Evolutionary conservation across 2,888 invertebrate species (phyloP).

Genomic region (Epistrophella euchroma): DNA sequence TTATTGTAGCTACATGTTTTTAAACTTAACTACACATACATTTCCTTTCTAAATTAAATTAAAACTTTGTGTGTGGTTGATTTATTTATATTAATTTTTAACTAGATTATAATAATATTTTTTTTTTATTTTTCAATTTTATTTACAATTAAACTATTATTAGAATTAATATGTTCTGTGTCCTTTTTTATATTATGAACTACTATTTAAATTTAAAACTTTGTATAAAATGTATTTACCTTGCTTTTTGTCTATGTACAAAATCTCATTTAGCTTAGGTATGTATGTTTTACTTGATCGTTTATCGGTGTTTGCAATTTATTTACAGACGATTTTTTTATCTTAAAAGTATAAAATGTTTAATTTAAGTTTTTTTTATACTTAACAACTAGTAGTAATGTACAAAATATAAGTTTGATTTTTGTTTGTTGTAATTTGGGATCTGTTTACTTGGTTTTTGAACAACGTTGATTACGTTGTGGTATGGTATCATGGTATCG

Average conservation of each 20-base stretch:
- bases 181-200: conserved; percentile 33
- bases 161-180: conserved; percentile 51
- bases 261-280: conserved; percentile 65
- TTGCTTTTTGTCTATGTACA: conserved; percentile 66
- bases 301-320: conserved; percentile 42
- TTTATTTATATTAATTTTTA: conserved; percentile 38
- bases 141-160: conserved; percentile 68
- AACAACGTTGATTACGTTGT: conserved; percentile 21
- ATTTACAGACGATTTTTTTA: conserved; percentile 38
- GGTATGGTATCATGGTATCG: conserved; percentile 49
- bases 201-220: conserved; percentile 35
- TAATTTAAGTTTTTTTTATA: conserved; percentile 39
- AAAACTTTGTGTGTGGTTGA: conserved; percentile 44
- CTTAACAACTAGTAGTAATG: conserved; percentile 65
- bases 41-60: conserved; percentile 29
- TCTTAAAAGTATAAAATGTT: conserved; percentile 37
- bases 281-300: conserved; percentile 47
- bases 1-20: conserved; percentile 42
- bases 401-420: conserved; percentile 67
- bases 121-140: conserved; percentile 34
- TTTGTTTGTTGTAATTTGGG: conserved; percentile 58
- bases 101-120: conserved; percentile 30
- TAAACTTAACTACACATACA: conserved; percentile 30
- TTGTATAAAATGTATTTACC: conserved; percentile 67
- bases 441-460: conserved; percentile 61